Evolutionary conservation across 2,888 invertebrate species (phyloP).

Genomic region (Therioaphis trifolii): DNA sequence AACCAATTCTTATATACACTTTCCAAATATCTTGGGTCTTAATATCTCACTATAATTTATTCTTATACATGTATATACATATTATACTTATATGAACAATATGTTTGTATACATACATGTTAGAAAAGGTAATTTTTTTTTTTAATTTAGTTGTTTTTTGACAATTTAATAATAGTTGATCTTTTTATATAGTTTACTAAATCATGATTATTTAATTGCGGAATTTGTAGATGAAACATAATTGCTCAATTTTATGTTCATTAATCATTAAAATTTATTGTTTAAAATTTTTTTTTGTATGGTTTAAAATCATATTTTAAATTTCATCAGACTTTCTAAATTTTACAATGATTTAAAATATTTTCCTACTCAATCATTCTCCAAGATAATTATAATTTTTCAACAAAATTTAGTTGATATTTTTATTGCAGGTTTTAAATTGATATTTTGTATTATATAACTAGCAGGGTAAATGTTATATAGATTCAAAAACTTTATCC

Average conservation of each 20-base stretch:
- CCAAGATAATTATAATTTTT: neutral
- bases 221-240: neutral
- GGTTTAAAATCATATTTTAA: slow-evolving; percentile 9
- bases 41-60: neutral
- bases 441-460: slow-evolving; percentile 30
- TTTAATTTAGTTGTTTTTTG: slow-evolving; percentile 30
- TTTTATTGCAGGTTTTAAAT: slow-evolving; percentile 13
- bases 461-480: slow-evolving; percentile 3
- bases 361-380: slow-evolving; percentile 1
- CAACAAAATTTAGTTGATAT: neutral
- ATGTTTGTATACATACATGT: neutral
- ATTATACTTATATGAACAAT: neutral
- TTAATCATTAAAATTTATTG: neutral
- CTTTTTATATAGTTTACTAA: neutral
- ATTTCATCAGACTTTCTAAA: neutral
- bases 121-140: neutral
- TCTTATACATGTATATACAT: neutral
- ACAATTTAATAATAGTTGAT: slow-evolving; percentile 1
- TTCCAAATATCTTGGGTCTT: neutral
- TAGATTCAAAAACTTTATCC: neutral
- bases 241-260: slow-evolving; percentile 33
- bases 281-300: neutral
- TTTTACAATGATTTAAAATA: neutral
- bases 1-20: slow-evolving; percentile 20
- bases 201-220: slow-evolving; percentile 19